phyloP scores from a whole-genome alignment of 2,113 vertebrate species.

The Hyaena hyaena region DNA sequence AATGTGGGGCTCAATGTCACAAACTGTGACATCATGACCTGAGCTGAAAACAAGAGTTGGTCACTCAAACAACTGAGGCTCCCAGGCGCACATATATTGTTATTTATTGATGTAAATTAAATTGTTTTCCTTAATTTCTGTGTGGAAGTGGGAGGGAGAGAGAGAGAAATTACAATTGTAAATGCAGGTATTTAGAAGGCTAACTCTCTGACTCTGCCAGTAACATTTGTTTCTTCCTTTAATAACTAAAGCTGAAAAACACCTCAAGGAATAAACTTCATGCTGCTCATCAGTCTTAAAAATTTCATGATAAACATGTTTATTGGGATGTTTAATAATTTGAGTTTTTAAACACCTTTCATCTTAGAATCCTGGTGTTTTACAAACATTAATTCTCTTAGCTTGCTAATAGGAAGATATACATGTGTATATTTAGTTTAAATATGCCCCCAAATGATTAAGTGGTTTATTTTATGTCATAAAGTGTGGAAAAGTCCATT shows the following conservation, averaged over 20 bases:
- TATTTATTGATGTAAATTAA: background rate
- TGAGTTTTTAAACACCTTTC: slow-evolving; percentile 38
- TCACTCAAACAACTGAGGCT: too few relatives aligned
- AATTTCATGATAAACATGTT: slow-evolving; percentile 47
- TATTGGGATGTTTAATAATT: slow-evolving; percentile 58
- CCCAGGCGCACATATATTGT: background rate
- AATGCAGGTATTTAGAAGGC: background rate
- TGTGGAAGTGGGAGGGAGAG: background rate
- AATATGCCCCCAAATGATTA: slow-evolving; percentile 21
- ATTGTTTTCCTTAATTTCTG: background rate
- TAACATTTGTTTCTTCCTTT: slow-evolving; percentile 32
- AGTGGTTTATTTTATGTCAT: slow-evolving; percentile 11
- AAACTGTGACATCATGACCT: too few relatives aligned
- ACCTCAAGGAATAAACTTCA: slow-evolving; percentile 27
- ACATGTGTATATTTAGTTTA: background rate
- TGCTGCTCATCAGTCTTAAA: slow-evolving; percentile 56
- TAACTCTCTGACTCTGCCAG: background rate
- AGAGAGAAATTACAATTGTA: background rate
- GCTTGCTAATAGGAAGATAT: background rate
- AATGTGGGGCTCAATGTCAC: too few relatives aligned
- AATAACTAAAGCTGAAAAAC: slow-evolving; percentile 47
- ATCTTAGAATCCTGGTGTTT: slow-evolving; percentile 48
- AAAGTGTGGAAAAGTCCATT: background rate
- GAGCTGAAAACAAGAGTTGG: too few relatives aligned
- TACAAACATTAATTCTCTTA: slow-evolving; percentile 51